Evolutionary conservation across 1,140 invertebrate species (phyloP), one percentile per base, ranked within the genome.

Genomic region (Holcopasites calliopsidis): DNA sequence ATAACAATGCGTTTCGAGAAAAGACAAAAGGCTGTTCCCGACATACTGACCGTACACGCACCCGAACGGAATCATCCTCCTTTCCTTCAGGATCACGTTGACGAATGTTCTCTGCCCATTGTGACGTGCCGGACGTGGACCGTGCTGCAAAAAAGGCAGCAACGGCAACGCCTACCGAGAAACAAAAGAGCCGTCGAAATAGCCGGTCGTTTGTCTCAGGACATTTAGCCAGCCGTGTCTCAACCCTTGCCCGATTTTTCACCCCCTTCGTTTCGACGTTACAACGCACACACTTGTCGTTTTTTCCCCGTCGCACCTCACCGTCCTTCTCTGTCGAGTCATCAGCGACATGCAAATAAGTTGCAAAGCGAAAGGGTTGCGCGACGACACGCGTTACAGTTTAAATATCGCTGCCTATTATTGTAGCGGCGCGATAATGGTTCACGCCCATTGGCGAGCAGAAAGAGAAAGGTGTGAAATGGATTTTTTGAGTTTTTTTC

Each of bases 381-480:
- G 8, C 60, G 26, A 31, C n/a, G 60, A 42, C 68, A 80, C 85
- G 86, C 81, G 87, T 76, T 86, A 87, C 86, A 85, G 79, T 88
- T 88, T 87, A 89, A 90, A 89, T 90, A 88, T 89, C 88, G 86
- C 52, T 62, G 85, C 64, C 82, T 80, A 88, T 90, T 89, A 87
- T 89, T n/a, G 11, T n/a, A 65, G n/a, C 75, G 65, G 35, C n/a
- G n/a, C 49, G 83, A 76, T 86, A 88, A 90, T 86, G 87, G 87
- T 83, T 90, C 89, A 91, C 87, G 85, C 87, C 90, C 87, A n/a
- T 87, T 69, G 21, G 38, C n/a, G 40, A 26, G 4, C 21, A 0
- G 47, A 70, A 47, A 60, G 38, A 68, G 31, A 77, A 70, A 68
- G 62, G 71, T 68, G 71, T 47, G 35, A 50, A 83, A 83, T 70